Conservation (phyloP, 2,888 invertebrate genomes). For the Stratiomys singularior region DNA sequence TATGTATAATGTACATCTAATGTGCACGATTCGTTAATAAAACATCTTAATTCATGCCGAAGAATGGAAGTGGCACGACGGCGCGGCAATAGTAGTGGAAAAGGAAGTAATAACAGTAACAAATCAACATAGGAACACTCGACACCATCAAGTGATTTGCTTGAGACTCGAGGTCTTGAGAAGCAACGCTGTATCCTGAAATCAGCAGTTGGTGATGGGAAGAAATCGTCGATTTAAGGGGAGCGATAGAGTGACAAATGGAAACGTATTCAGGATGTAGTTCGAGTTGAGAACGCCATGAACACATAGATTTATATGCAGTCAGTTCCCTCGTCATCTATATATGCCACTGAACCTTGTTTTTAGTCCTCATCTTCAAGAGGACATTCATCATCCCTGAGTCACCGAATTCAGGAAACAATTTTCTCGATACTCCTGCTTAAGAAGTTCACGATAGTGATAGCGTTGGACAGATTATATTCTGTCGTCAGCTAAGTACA, state of each 20-base stretch:
- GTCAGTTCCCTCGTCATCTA: too few species aligned
- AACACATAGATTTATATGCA: too few species aligned
- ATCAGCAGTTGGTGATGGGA: not conserved
- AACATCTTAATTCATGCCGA: slow-evolving; percentile 39
- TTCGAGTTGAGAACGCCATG: too few species aligned
- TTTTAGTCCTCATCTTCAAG: too few species aligned
- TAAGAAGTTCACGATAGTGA: not conserved
- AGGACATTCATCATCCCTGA: too few species aligned
- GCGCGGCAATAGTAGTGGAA: slow-evolving; percentile 13
- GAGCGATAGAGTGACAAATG: too few species aligned
- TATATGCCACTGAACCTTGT: too few species aligned
- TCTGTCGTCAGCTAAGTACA: slow-evolving; percentile 22
- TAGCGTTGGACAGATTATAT: slow-evolving; percentile 20
- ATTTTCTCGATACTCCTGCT: not conserved
- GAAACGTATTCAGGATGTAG: too few species aligned
- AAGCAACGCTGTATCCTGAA: not conserved
- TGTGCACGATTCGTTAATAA: slow-evolving; percentile 44
- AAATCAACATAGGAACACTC: slow-evolving; percentile 42
- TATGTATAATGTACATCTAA: slow-evolving; percentile 37
- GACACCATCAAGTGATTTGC: slow-evolving; percentile 46
- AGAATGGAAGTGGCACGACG: slow-evolving; percentile 32
- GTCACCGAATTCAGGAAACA: not conserved
- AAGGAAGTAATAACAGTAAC: slow-evolving; percentile 44
- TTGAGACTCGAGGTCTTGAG: slow-evolving; percentile 3
- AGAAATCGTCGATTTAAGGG: not conserved